Base-by-base conservation (phyloP, 2,888 invertebrate species). In the Platycheirus albimanus region DNA sequence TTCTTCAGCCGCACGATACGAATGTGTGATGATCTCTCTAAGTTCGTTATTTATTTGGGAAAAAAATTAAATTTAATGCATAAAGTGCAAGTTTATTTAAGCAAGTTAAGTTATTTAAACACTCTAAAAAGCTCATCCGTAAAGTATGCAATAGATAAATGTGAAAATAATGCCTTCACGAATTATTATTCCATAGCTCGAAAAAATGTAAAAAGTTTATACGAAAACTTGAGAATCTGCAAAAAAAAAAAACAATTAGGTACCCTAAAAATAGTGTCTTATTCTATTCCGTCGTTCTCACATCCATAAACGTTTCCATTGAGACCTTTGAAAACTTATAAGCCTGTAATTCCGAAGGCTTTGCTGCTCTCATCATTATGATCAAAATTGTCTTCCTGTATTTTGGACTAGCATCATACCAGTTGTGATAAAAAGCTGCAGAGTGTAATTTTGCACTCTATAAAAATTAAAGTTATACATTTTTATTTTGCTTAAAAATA, bases 361-460 rank as follows among this genome's bases (percentile, higher is more conserved):
- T 85, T 0, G 72, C 45, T 1, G 88, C 85, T 8, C 88, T 86
- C 86, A 88, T 87, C 52, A 90, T 88, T 2, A 89, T 86, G 38
- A 90, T 85, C 0, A 87, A 75, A 52, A 89, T 77, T 87, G 87
- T 88, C 51, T 85, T 87, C 6, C 88, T 85, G 80, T 89, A 89
- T 1, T 72, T 74, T 8, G 85, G 71, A 74, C 88, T 85, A 0
- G 89, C 90, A 8, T 89, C 88, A 63, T 88, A 88, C 90, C 90
- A 89, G 49, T 89, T 89, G 17, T 86, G 88, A 30, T 89, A 86
- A 30, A 90, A 88, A 2, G 88, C 88, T 7, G 88, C 87, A 0
- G 86, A 85, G 58, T 87, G 33, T 10, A 89, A 24, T 76, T 87
- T 85, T 11, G 85, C 86, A 52, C 87, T 87, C 90, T 87, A 61